A percentile compares a stretch with the other conserved stretches of the same genome.
Conservation (phyloP, 23 tunicate genomes). For the Ciona savignyi region DNA sequence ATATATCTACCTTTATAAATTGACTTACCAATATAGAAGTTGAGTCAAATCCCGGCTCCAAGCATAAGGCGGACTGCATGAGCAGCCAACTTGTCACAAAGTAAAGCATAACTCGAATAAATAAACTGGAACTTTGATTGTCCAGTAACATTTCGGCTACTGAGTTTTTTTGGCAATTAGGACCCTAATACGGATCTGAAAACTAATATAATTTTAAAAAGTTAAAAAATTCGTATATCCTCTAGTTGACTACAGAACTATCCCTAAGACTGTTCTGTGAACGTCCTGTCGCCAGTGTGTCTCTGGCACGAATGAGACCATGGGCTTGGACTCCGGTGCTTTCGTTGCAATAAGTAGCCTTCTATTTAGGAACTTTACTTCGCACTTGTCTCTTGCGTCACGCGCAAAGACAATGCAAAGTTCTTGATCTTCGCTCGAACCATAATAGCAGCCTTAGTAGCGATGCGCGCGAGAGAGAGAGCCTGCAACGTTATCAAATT, state of each 20-base stretch:
- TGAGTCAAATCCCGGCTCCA: no score
- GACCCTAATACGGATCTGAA: neutral
- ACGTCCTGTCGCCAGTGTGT: neutral
- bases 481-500: neutral
- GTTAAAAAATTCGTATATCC: neutral
- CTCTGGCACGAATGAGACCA: neutral
- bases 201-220: no score
- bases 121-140: neutral
- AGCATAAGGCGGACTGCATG: no score
- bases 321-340: neutral
- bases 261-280: neutral
- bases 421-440: neutral
- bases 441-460: neutral
- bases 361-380: neutral
- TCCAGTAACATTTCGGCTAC: neutral
- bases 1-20: no score
- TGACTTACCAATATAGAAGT: no score
- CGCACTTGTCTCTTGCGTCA: neutral
- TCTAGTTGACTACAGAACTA: neutral
- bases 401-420: neutral
- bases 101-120: neutral
- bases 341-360: conserved; percentile 1
- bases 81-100: no score
- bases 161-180: neutral
- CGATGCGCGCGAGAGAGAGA: neutral